Percentiles rank a stretch among this genome's conserved stretches.
Evolutionary conservation across 2,113 vertebrate genomes (phyloP).

Genomic region (Amblyornis subalaris): DNA sequence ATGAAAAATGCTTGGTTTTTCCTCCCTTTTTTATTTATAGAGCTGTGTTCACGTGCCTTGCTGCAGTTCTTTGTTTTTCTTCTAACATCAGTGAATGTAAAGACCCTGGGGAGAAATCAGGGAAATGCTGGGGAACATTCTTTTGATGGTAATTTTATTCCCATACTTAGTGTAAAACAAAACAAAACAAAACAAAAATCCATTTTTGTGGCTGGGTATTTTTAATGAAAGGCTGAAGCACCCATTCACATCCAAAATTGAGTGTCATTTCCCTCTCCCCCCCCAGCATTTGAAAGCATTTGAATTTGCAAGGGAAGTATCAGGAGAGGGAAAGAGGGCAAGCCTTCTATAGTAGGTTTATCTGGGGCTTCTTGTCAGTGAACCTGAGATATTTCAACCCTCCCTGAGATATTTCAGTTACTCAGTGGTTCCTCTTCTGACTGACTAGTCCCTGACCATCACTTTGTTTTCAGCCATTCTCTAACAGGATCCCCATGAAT

Average conservation of each 20-base stretch:
- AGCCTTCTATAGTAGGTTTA: not conserved
- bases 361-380: not conserved
- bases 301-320: not conserved
- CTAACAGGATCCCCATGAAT: not conserved
- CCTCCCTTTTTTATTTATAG: not conserved
- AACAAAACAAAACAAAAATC: not conserved
- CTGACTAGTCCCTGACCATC: not conserved
- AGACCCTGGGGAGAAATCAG: not conserved
- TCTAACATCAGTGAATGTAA: not conserved
- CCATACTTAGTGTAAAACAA: not conserved
- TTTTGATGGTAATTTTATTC: not conserved
- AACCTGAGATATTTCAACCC: not conserved
- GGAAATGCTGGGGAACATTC: not conserved
- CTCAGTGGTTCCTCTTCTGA: not conserved
- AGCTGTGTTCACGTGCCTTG: not conserved
- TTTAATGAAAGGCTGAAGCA: not conserved
- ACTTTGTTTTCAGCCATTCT: not conserved
- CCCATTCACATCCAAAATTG: not conserved
- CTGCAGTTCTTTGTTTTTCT: not conserved
- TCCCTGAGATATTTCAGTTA: not conserved
- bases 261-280: accelerated
- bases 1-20: not conserved
- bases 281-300: not conserved
- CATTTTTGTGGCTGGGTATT: not conserved
- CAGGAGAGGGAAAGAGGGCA: not conserved